Evolutionary conservation across 2,797 vertebrate species (phyloP), one percentile per base, ranked within the genome.

Genomic region (Adrianichthys oophorus): DNA sequence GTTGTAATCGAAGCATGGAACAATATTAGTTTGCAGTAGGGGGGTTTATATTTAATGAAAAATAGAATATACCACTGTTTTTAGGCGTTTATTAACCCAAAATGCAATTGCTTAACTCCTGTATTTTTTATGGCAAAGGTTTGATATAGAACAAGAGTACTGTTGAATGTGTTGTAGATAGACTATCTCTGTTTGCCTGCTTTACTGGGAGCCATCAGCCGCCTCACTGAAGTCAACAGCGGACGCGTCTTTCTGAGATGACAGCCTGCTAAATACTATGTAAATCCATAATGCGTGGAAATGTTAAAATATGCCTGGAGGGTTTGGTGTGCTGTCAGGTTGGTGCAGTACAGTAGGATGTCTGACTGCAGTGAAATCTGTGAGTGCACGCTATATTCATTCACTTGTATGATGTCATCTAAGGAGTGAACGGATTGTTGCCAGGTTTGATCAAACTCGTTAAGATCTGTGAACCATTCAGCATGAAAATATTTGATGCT

Each of bases 281-380:
- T 69, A 80, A 76, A 83, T 85, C 70, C 78, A 70, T 70, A 72
- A 80, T 62, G 68, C 70, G 60, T 44, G 62, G 72, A 60, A 75
- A 62, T 68, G 8, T 52, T 73, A 54, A 66, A 51, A 69, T 74
- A 66, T 80, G 26, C 59, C 59, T 59, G 61, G 1, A n/a, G 65
- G 59, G 47, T 73, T 76, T 65, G 41, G 50, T 59, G 48, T 47
- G 63, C 66, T 64, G 57, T 78, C 51, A 72, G 62, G 49, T 61
- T 52, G 62, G 68, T 62, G 15, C 26, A 44, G 67, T 56, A 76
- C 59, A 47, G 50, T 56, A 59, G 54, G 56, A 78, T 64, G 32
- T 12, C 23, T 59, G 4, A 56, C 64, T 70, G 1, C 41, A 66
- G 43, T 65, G 54, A 67, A 59, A 59, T 73, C 48, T 60, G 64